Evolutionary conservation across 2,797 vertebrate species (phyloP), one percentile per base, ranked within the genome.

Genomic region (Anolis apletophallus): DNA sequence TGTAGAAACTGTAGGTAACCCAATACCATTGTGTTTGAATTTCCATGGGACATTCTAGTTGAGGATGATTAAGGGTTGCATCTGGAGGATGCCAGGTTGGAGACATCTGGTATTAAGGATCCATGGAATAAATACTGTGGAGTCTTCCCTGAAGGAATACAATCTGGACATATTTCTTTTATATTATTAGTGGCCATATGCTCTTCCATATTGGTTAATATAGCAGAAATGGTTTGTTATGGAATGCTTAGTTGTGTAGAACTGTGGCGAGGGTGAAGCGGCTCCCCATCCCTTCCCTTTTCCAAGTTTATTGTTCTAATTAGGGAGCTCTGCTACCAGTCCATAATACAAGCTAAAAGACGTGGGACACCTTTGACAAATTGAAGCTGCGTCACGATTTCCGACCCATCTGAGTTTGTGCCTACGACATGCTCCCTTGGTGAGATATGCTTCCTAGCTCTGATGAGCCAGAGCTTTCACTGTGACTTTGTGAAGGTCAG

Each of bases 401-500:
- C 85, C 36, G 40, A 81, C 26, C 79, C 84, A 13, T 92, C 89
- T 91, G 76, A 86, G 81, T 50, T 88, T 82, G 14, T 23, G 52
- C 80, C 84, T 1, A 73, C 19, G 9, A 29, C 71, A 4, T 67
- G 88, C 83, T 88, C 71, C 40, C 87, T 94, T 61, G 19, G 88
- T 87, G n/a, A 76, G 80, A 0, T 83, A n/a, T 54, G 72, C 17
- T 52, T 0, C 61, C 91, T n/a, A 76, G 54, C 88, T 87, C 88
- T 5, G 34, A 88, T 7, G 78, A 79, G 87, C 52, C 1, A 0
- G 12, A 6, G 61, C 21, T 87, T 72, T 86, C 80, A 34, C 82
- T 0, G 17, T 91, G 94, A 95, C 96, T 96, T 96, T 95, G 93
- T 78, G 94, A 96, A 97, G 95, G 96, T 97, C 94, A 80, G 11